Conservation (phyloP, 2,113 vertebrate genomes). For the Oceanites oceanicus region DNA sequence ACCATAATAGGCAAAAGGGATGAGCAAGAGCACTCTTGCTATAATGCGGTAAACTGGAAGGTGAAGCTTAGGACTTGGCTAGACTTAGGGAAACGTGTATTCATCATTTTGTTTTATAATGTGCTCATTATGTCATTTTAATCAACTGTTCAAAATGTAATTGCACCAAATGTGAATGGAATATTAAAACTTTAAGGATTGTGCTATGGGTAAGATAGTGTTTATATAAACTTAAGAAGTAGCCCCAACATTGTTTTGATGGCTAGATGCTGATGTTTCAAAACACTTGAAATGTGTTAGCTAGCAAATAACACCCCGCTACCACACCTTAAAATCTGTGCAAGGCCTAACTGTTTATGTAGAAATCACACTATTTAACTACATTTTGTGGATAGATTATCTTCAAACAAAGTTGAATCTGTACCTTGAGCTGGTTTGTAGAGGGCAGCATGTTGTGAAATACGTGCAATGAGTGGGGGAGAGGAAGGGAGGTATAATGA, state of each 20-base stretch:
- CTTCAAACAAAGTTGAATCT: background rate
- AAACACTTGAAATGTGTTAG: background rate
- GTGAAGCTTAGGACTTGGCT: background rate
- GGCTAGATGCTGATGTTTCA: background rate
- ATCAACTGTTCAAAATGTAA: background rate
- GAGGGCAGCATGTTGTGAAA: background rate
- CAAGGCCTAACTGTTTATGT: background rate
- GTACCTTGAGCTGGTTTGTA: background rate
- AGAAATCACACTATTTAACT: background rate
- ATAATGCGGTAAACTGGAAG: background rate
- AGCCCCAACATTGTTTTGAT: background rate
- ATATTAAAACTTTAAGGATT: background rate
- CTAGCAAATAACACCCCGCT: background rate
- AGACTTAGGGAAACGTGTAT: background rate
- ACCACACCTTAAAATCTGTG: background rate
- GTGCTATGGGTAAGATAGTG: background rate
- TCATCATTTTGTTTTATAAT: background rate
- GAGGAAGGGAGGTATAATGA: background rate
- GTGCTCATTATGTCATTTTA: background rate
- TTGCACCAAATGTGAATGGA: background rate
- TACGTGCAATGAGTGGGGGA: background rate
- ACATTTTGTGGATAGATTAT: background rate
- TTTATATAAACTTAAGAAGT: background rate
- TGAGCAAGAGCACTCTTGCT: background rate
- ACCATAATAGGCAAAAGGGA: background rate